Evolutionary conservation across 2,888 invertebrate species (phyloP).

Genomic region (Polydesmus complanatus): DNA sequence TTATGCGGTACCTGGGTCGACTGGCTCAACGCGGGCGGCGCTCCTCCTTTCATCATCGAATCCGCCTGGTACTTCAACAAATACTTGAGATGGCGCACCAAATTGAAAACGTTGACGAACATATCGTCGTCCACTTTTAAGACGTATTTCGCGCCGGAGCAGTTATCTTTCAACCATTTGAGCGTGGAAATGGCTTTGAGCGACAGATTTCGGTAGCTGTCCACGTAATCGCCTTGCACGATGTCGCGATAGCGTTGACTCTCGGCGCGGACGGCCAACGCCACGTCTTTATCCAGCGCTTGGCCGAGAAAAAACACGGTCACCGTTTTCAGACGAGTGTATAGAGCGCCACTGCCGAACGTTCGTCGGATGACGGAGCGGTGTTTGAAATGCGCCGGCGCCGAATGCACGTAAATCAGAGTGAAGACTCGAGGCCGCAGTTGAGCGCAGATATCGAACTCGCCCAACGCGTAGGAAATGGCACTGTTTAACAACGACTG

Average conservation of each 20-base stretch:
- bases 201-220: slow-evolving; percentile 14
- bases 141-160: slow-evolving; percentile 3
- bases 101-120: slow-evolving; percentile 16
- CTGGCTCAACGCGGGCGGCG: not conserved
- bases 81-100: slow-evolving; percentile 8
- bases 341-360: slow-evolving; percentile 8
- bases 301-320: slow-evolving; percentile 14
- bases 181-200: slow-evolving; percentile 12
- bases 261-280: not conserved
- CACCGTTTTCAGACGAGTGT: slow-evolving; percentile 4
- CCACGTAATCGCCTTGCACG: slow-evolving; percentile 13
- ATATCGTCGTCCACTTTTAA: slow-evolving; percentile 16
- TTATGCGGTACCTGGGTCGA: no score
- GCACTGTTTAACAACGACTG: not conserved
- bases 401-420: slow-evolving; percentile 15
- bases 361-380: slow-evolving; percentile 13
- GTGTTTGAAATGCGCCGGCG: slow-evolving; percentile 14
- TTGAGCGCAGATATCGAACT: slow-evolving; percentile 3
- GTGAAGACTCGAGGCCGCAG: slow-evolving; percentile 11
- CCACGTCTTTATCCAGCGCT: slow-evolving; percentile 4
- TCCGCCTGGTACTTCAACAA: slow-evolving; percentile 1
- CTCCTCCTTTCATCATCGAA: not conserved
- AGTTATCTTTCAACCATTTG: slow-evolving; percentile 10
- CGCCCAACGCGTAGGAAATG: slow-evolving; percentile 1
- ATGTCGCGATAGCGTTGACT: slow-evolving; percentile 14